A percentile compares a stretch with the other conserved stretches of the same genome.
phyloP scores from a whole-genome alignment of 2,797 vertebrate species.

The Carcharodon carcharias region DNA sequence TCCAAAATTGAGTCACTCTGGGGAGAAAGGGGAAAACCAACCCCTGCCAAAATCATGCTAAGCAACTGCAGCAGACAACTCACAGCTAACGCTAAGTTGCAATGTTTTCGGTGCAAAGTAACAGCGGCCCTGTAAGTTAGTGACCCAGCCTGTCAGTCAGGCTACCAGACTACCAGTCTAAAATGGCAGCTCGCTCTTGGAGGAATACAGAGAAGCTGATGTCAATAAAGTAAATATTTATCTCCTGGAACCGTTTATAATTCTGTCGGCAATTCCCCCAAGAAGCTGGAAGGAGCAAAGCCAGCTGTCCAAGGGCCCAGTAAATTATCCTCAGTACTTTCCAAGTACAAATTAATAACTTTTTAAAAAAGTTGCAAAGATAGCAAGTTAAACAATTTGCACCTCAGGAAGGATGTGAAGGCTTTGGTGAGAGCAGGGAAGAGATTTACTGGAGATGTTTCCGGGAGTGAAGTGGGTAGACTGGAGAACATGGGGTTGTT shows the following conservation, averaged over 20 bases:
- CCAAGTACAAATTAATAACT: neutral
- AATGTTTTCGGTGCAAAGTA: neutral
- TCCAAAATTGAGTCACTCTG: neutral
- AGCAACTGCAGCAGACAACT: no score
- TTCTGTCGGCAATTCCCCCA: neutral
- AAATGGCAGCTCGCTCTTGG: constrained; percentile 15
- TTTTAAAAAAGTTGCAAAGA: neutral
- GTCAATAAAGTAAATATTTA: neutral
- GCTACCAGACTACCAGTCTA: neutral
- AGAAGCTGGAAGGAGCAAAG: neutral
- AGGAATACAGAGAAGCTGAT: neutral
- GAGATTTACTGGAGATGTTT: neutral
- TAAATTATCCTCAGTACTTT: neutral
- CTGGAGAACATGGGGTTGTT: neutral
- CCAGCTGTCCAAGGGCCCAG: neutral
- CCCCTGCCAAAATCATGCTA: neutral
- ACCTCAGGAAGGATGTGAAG: neutral
- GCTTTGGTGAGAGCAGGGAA: neutral
- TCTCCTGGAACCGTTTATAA: neutral
- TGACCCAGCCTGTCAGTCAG: neutral
- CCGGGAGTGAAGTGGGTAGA: neutral
- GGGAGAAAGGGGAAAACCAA: neutral
- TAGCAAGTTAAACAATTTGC: neutral
- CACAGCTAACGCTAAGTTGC: neutral
- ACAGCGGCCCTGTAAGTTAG: neutral